Evolutionary conservation across 2,888 invertebrate species (phyloP), one percentile per base, ranked within the genome.

Genomic region (Chironomus tentans): DNA sequence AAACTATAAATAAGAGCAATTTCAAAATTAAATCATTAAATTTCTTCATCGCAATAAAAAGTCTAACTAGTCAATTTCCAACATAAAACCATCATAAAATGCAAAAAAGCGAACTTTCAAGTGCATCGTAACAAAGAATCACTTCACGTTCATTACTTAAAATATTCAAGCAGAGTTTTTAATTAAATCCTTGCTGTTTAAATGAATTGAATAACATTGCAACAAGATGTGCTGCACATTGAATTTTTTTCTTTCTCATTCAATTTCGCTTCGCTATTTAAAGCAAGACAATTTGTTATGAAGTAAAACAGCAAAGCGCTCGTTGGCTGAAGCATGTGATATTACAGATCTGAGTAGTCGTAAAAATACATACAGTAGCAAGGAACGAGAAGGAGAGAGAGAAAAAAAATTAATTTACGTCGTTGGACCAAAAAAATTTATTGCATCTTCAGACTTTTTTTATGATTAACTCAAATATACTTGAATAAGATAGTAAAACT

Each of bases 181-280:
- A 74, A 68, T 74, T 68, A 74, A 74, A 68, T 68, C 28, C 74
- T 74, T 74, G 74, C 74, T 68, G 74, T 61, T 74, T 74, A 65
- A 74, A 74, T 74, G 74, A 74, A 74, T 74, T 74, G 74, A 28
- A 46, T 38, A 38, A 38, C 10, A 38, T 38, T 38, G 62, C 47
- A 47, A 22, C 21, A 47, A 47, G 7, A 15, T 28, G 47, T 74
- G 61, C 38, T 74, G 74, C 74, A 65, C 10, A 74, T 74, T 68
- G 38, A 38, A 38, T 38, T 10, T 38, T 38, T 38, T 38, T 28
- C 5, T 4, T 38, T 38, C 38, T 38, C n/a, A 10, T 38, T 10
- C 10, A 38, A 10, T 10, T 38, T 18, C 15, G 15, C 46, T 15
- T 12, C n/a, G 24, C 48, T 47, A n/a, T 65, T 12, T 47, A 50